Evolutionary conservation across 2,113 vertebrate genomes (phyloP).

Genomic region (Dermatemys mawii): DNA sequence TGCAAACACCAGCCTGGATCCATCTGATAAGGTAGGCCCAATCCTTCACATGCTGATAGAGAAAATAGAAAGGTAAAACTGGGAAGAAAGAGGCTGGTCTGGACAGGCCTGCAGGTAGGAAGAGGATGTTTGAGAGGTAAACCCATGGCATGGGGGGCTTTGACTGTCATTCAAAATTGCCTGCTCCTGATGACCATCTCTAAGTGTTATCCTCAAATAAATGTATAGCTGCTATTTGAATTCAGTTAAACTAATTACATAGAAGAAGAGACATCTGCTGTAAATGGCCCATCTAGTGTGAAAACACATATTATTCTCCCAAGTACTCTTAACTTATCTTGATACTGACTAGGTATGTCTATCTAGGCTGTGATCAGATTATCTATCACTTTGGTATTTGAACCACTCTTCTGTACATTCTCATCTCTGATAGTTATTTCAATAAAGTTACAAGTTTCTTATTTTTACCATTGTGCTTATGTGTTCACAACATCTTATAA

Average conservation of each 20-base stretch:
- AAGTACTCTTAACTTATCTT: slow-evolving; percentile 40
- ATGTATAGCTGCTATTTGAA: slow-evolving; percentile 1
- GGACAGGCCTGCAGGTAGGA: no score
- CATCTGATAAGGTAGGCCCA: no score
- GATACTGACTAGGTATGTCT: slow-evolving; percentile 25
- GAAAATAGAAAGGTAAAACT: no score
- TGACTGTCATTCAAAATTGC: not conserved
- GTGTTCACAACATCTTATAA: not conserved
- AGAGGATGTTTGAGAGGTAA: no score
- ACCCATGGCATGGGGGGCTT: no score
- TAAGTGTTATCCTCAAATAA: not conserved
- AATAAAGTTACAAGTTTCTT: not conserved
- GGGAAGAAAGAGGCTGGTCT: no score
- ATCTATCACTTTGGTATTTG: not conserved
- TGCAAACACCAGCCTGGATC: no score
- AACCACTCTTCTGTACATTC: not conserved
- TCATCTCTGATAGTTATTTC: not conserved
- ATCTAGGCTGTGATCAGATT: not conserved
- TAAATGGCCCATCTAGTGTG: slow-evolving; percentile 42
- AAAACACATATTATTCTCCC: slow-evolving; percentile 47
- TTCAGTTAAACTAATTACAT: slow-evolving; percentile 5
- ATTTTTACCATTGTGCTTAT: not conserved
- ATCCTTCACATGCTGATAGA: no score
- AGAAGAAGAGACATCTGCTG: slow-evolving; percentile 24
- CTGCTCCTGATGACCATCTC: not conserved